phyloP scores from a whole-genome alignment of 2,888 invertebrate genomes.

The Trichacis sp. region DNA sequence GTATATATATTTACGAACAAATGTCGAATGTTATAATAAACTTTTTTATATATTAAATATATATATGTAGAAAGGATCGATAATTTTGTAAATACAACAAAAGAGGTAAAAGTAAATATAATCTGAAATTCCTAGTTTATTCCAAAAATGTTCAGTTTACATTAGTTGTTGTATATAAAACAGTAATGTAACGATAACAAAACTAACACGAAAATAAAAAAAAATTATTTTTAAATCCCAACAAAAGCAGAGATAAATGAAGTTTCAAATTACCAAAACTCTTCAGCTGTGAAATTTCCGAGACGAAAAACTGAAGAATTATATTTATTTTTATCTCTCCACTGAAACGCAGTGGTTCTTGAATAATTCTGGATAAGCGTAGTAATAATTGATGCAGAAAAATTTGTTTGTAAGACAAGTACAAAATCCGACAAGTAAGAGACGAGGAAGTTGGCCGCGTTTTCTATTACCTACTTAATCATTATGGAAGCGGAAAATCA shows the following conservation, averaged over 20 bases:
- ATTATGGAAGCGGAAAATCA: background rate
- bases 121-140: no score
- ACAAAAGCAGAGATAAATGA: background rate
- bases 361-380: constrained; percentile 16
- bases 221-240: constrained; percentile 14
- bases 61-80: constrained; percentile 20
- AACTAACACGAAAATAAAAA: constrained; percentile 3
- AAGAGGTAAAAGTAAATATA: constrained; percentile 32
- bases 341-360: constrained; percentile 12
- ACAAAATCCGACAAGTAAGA: constrained; percentile 18
- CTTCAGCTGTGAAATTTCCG: no score
- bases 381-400: constrained; percentile 23
- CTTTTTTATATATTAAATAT: constrained; percentile 30
- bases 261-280: constrained; percentile 7
- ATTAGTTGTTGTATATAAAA: no score
- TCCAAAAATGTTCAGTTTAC: no score
- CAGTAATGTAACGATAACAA: no score
- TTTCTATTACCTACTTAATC: constrained; percentile 17
- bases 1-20: constrained; percentile 24
- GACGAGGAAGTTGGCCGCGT: constrained; percentile 16
- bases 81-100: constrained; percentile 24
- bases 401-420: constrained; percentile 36
- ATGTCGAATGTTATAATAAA: constrained; percentile 26
- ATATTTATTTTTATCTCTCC: constrained; percentile 29
- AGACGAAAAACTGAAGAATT: no score